Conservation (phyloP, 92 coral and sea anemone genomes). For the Epizoanthus illoricatus region DNA sequence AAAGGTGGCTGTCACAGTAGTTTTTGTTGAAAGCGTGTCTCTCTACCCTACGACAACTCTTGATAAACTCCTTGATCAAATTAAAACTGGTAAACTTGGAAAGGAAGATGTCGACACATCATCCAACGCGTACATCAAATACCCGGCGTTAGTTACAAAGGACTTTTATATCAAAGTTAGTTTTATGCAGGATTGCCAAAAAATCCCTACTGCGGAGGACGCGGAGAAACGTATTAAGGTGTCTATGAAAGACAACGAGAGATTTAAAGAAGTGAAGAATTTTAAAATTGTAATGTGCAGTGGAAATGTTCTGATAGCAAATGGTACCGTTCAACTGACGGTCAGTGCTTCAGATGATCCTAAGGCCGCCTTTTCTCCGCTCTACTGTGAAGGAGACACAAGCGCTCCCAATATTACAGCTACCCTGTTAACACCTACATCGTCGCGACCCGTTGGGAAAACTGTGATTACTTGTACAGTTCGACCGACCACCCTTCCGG, state of each 20-base stretch:
- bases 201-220: too few species aligned
- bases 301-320: not conserved
- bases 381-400: constrained; percentile 25
- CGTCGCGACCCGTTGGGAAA: not conserved
- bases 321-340: not conserved
- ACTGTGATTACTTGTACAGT: not conserved
- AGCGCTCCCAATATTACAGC: constrained; percentile 9
- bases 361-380: not conserved
- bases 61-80: not conserved
- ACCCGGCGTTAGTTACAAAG: constrained; percentile 28
- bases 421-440: constrained; percentile 31
- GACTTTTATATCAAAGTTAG: not conserved
- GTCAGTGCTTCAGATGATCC: not conserved
- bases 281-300: not conserved
- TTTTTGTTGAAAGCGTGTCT: not conserved
- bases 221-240: too few species aligned
- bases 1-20: not conserved
- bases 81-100: constrained; percentile 18
- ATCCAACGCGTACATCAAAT: constrained; percentile 19
- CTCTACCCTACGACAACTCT: constrained; percentile 9
- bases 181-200: not conserved
- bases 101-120: not conserved
- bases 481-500: constrained; percentile 3
- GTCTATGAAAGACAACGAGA: not conserved
- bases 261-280: not conserved